phyloP scores from a whole-genome alignment of 2,797 vertebrate species.

The Gambusia yucatana region DNA sequence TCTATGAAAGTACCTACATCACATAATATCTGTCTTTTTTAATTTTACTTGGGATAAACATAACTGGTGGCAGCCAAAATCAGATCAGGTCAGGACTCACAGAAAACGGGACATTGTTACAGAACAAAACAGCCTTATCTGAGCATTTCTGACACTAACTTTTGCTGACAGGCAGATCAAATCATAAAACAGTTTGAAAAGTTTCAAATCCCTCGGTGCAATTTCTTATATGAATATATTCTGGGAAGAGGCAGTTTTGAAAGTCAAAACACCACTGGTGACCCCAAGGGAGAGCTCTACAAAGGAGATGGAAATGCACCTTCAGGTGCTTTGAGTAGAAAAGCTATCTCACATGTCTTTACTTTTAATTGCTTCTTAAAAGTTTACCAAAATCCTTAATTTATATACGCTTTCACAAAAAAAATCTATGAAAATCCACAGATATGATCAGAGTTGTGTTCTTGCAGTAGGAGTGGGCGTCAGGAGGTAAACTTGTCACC shows the following conservation, averaged over 20 bases:
- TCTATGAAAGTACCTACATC: background rate
- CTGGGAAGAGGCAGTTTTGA: background rate
- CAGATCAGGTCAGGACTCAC: background rate
- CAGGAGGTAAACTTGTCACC: background rate
- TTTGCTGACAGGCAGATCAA: background rate
- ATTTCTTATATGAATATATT: background rate
- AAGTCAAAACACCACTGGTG: background rate
- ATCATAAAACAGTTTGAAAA: background rate
- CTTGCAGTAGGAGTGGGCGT: background rate
- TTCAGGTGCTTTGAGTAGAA: background rate
- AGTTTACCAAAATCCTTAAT: background rate
- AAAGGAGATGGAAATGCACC: background rate
- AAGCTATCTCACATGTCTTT: background rate
- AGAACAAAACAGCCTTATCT: background rate
- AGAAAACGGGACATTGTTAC: background rate
- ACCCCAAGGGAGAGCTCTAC: background rate
- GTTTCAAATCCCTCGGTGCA: background rate
- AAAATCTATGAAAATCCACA: background rate
- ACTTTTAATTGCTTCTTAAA: background rate
- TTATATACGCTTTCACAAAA: background rate
- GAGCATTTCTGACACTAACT: background rate
- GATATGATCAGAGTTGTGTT: background rate
- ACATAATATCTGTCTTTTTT: background rate
- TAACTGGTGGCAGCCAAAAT: background rate
- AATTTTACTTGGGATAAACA: background rate